phyloP scores from a whole-genome alignment of 37 sponge, comb jelly and placozoan species.

The Corticium candelabrum region DNA sequence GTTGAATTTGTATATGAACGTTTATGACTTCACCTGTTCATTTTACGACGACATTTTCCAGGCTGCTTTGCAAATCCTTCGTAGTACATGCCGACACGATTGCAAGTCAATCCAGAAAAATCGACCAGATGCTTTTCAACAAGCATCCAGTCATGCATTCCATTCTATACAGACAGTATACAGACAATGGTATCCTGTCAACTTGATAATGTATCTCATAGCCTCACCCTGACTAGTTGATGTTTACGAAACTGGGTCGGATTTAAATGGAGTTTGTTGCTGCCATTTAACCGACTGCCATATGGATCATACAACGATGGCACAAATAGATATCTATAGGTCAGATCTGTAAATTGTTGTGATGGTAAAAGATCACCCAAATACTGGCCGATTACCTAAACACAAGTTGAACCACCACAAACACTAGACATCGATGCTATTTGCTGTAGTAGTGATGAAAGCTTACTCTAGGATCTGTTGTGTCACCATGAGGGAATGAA shows the following conservation, averaged over 20 bases:
- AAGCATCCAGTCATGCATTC: slow-evolving; percentile 39
- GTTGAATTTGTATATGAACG: too few relatives aligned
- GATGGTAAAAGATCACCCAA: not conserved
- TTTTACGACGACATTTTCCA: slow-evolving; percentile 16
- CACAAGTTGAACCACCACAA: not conserved
- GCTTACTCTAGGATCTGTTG: not conserved
- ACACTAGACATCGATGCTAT: not conserved
- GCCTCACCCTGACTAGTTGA: not conserved
- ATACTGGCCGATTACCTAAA: not conserved
- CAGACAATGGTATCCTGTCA: too few relatives aligned
- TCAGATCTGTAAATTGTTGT: slow-evolving; percentile 1
- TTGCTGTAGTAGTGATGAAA: too few relatives aligned
- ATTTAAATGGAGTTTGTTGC: not conserved
- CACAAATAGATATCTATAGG: slow-evolving; percentile 42
- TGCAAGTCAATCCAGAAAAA: slow-evolving; percentile 41
- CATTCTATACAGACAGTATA: not conserved
- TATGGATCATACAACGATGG: slow-evolving; percentile 20
- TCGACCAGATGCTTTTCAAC: slow-evolving; percentile 51
- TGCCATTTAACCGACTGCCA: not conserved
- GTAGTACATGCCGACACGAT: slow-evolving; percentile 59
- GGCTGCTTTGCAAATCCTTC: slow-evolving; percentile 50
- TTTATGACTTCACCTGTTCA: slow-evolving; percentile 27
- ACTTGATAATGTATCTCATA: too few relatives aligned
- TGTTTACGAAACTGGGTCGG: not conserved
- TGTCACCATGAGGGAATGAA: not conserved